phyloP scores from a whole-genome alignment of 2,113 vertebrate genomes.

The Nothoprocta perdicaria region DNA sequence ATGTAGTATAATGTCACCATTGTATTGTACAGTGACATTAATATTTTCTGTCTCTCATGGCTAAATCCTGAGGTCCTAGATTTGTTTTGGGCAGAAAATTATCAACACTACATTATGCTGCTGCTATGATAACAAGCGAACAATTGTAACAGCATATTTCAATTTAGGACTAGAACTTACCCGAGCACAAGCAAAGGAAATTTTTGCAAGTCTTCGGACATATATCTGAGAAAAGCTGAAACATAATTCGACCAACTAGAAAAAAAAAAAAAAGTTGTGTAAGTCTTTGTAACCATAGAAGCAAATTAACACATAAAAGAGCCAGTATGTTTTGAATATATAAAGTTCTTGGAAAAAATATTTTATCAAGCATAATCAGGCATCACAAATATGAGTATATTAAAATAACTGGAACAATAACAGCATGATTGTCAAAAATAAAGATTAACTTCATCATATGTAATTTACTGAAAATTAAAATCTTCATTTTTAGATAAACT shows the following conservation, averaged over 20 bases:
- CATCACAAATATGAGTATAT: accelerated
- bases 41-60: background rate
- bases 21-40: background rate
- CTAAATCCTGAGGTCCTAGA: background rate
- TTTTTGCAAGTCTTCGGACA: constrained; percentile 99
- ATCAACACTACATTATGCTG: background rate
- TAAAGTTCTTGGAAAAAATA: background rate
- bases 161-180: constrained; percentile 72
- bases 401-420: background rate
- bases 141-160: background rate
- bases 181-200: constrained; percentile 96
- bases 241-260: constrained; percentile 96
- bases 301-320: background rate
- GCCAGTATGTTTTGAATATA: background rate
- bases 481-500: background rate
- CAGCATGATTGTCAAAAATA: background rate
- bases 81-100: background rate
- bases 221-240: constrained; percentile 96
- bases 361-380: background rate
- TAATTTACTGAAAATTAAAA: background rate
- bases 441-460: background rate
- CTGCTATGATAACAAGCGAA: background rate
- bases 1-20: background rate
- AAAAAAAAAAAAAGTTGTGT: background rate
- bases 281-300: accelerated